A percentile compares a stretch with the other conserved stretches of the same genome.
These are phyloP conservation scores for Archocentrus centrarchus DNA, from an alignment of 2,113 vertebrate species.

Conservation along the genomic window DNA sequence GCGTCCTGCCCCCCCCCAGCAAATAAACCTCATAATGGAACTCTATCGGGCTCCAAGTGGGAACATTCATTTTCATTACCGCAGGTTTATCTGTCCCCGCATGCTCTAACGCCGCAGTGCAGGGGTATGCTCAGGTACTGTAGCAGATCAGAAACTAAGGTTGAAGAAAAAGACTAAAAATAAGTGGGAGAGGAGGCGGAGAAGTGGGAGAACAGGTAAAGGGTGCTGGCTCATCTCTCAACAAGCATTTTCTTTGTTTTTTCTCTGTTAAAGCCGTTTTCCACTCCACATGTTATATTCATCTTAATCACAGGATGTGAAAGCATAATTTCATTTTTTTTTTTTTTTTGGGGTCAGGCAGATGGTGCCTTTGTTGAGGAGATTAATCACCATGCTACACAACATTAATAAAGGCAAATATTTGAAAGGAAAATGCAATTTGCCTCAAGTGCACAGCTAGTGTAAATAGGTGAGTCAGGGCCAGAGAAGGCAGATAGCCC, in stretches of 20 bases:
- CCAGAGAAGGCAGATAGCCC: constrained; percentile 59
- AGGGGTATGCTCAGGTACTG: constrained; percentile 36
- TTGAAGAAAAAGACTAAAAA: constrained; percentile 13
- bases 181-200: background rate
- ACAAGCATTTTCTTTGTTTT: constrained; percentile 38
- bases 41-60: constrained; percentile 54
- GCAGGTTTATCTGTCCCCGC: constrained; percentile 53
- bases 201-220: constrained; percentile 4
- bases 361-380: constrained; percentile 80
- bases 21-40: constrained; percentile 65
- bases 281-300: constrained; percentile 58
- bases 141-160: constrained; percentile 6
- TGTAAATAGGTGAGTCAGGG: constrained; percentile 73
- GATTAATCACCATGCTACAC: constrained; percentile 78
- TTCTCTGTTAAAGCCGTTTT: constrained; percentile 48
- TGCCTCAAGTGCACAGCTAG: constrained; percentile 57
- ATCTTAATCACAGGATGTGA: constrained; percentile 75
- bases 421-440: constrained; percentile 78
- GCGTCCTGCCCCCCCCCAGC: constrained; percentile 35
- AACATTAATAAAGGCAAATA: constrained; percentile 83
- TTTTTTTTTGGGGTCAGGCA: constrained; percentile 78
- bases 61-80: constrained; percentile 72
- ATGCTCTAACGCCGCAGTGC: constrained; percentile 43
- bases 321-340: constrained; percentile 74
- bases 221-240: constrained; percentile 44